These are phyloP conservation scores for Bergia puertoricense DNA, from an alignment of 92 coral and sea anemone genomes.

Conservation along the genomic window DNA sequence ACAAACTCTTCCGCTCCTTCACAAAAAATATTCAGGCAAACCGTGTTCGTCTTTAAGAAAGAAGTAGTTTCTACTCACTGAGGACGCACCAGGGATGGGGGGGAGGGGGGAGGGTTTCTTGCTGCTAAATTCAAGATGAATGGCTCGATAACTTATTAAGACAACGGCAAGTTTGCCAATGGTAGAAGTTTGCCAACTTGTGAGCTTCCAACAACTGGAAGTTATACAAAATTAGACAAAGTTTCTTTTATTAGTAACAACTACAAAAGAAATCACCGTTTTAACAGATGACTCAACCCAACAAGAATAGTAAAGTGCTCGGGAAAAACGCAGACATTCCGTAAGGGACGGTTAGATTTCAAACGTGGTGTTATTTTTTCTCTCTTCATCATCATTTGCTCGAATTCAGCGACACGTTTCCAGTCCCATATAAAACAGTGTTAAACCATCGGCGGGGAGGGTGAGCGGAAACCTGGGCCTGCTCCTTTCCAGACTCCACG, in stretches of 20 bases:
- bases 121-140: too few species aligned
- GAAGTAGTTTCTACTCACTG: too few species aligned
- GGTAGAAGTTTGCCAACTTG: too few species aligned
- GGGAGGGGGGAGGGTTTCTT: too few species aligned
- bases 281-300: too few species aligned
- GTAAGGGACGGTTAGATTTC: not conserved
- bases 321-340: not conserved
- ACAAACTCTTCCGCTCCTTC: too few species aligned
- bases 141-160: too few species aligned
- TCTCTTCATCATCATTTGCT: conserved; percentile 37
- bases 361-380: not conserved
- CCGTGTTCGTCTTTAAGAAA: too few species aligned
- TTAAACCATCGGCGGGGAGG: conserved; percentile 81
- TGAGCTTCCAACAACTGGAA: too few species aligned
- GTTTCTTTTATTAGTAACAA: not conserved
- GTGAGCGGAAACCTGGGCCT: conserved; percentile 32
- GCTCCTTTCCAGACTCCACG: conserved; percentile 25
- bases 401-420: conserved; percentile 66
- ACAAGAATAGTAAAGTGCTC: not conserved
- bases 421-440: conserved; percentile 89
- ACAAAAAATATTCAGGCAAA: too few species aligned
- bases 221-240: not conserved
- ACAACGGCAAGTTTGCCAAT: too few species aligned
- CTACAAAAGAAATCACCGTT: not conserved
- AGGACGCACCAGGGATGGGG: too few species aligned